Conservation (phyloP, 2,113 vertebrate genomes). For the Mesembrinibis cayennensis region DNA sequence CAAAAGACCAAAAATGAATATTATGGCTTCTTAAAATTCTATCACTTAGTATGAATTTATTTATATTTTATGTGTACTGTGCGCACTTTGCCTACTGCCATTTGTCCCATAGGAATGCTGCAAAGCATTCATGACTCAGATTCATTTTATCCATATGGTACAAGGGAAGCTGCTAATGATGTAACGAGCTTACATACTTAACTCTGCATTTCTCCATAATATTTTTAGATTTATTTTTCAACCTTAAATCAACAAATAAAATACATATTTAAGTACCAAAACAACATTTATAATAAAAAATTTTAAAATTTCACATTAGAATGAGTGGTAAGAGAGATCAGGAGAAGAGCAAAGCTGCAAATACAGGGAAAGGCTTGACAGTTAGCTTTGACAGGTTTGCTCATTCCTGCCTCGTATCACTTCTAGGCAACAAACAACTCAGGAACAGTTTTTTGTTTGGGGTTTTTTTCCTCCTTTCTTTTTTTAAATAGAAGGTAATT, state of each 20-base stretch:
- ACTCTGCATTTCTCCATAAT: background rate
- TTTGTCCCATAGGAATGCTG: background rate
- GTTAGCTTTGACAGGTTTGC: background rate
- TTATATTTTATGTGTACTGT: background rate
- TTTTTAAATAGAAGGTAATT: background rate
- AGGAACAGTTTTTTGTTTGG: background rate
- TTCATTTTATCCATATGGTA: background rate
- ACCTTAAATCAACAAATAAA: background rate
- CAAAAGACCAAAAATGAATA: background rate
- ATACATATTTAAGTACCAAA: background rate
- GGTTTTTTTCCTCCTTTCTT: background rate
- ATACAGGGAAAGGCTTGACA: background rate
- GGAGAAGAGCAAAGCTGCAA: background rate
- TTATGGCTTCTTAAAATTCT: background rate
- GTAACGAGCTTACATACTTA: background rate
- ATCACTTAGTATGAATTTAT: background rate
- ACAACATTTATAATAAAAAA: background rate
- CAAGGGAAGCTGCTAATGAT: background rate
- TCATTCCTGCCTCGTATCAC: background rate
- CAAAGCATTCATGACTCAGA: background rate
- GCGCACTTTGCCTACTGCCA: background rate
- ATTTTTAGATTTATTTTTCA: background rate
- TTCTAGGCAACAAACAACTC: background rate
- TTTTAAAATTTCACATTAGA: background rate
- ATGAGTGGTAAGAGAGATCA: background rate